Evolutionary conservation across 2,797 vertebrate genomes (phyloP).

Genomic region (Macropodus opercularis): DNA sequence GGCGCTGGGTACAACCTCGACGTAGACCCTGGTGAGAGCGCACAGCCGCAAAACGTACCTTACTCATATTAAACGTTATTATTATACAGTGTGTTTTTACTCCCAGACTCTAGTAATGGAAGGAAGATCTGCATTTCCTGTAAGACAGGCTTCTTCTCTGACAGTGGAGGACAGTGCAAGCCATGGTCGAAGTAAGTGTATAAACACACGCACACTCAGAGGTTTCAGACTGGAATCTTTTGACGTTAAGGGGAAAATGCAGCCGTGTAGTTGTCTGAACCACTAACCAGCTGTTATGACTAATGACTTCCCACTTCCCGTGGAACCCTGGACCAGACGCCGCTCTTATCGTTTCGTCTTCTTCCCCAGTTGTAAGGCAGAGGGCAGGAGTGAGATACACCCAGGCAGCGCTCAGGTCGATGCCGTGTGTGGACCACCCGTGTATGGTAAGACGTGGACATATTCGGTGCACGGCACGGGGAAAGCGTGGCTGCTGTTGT

Average conservation of each 20-base stretch:
- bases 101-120: constrained; percentile 60
- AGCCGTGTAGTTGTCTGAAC: constrained; percentile 43
- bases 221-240: constrained; percentile 18
- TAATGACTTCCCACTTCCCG: constrained; percentile 72
- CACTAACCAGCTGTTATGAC: constrained; percentile 64
- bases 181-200: constrained; percentile 90
- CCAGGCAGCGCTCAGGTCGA: constrained; percentile 84
- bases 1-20: constrained; percentile 81
- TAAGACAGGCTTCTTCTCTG: constrained; percentile 87
- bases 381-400: constrained; percentile 78
- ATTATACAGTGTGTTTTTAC: background rate
- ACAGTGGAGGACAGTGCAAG: constrained; percentile 84
- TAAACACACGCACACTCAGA: constrained; percentile 15
- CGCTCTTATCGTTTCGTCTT: constrained; percentile 16
- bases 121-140: constrained; percentile 78
- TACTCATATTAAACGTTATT: background rate
- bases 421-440: constrained; percentile 78
- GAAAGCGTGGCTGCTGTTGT: background rate
- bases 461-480: background rate
- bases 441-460: constrained; percentile 59
- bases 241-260: constrained; percentile 43
- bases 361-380: constrained; percentile 85
- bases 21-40: constrained; percentile 62
- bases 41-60: background rate
- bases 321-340: constrained; percentile 67